Evolutionary conservation across 2,113 vertebrate species (phyloP).

Genomic region (Gavia stellata): DNA sequence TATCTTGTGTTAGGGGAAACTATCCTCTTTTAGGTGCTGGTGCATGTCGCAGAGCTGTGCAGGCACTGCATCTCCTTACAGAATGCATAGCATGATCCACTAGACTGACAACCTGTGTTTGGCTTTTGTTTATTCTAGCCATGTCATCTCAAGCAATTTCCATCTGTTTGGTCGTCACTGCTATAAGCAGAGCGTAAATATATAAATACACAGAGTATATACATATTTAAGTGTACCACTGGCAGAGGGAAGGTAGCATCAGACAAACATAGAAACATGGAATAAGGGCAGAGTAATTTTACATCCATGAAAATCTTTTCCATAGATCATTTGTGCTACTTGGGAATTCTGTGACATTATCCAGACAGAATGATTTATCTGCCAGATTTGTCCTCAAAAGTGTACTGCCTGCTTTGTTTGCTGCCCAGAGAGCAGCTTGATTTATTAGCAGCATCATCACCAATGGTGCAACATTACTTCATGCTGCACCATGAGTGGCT

Average conservation of each 20-base stretch:
- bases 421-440: neutral
- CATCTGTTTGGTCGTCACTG: neutral
- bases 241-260: neutral
- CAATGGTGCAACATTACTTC: neutral
- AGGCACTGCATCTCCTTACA: neutral
- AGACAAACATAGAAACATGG: neutral
- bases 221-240: neutral
- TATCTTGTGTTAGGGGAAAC: neutral
- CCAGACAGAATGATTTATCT: neutral
- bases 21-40: neutral
- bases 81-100: neutral
- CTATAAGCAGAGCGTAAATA: neutral
- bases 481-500: neutral
- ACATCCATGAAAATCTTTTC: neutral
- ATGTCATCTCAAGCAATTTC: neutral
- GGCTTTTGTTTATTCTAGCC: neutral
- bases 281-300: neutral
- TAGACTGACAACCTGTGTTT: neutral
- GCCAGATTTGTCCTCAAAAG: neutral
- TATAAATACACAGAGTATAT: neutral
- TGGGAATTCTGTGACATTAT: neutral
- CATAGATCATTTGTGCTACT: neutral
- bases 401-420: neutral
- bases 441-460: neutral
- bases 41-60: neutral